These are phyloP conservation scores for Euleptes europaea DNA, from an alignment of 2,113 vertebrate species.

Conservation along the genomic window DNA sequence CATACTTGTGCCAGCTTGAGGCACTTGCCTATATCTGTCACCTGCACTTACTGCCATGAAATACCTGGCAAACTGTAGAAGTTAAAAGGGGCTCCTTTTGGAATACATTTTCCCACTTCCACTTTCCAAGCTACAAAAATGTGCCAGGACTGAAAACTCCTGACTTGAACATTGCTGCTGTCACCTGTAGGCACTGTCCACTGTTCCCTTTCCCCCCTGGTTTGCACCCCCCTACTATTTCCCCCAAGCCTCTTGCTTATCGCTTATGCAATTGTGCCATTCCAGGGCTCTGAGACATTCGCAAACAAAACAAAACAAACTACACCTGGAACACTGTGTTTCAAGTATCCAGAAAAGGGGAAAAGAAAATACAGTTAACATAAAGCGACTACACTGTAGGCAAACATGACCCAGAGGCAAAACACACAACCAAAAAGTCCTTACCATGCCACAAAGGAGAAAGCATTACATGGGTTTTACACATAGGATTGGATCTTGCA, in stretches of 20 bases:
- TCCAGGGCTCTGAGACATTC: too few species aligned
- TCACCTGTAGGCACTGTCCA: neutral
- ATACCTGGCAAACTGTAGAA: neutral
- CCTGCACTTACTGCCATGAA: neutral
- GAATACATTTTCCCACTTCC: neutral
- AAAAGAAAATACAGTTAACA: too few species aligned
- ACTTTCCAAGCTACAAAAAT: neutral
- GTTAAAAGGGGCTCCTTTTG: neutral
- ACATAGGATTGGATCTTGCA: neutral
- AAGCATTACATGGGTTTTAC: neutral
- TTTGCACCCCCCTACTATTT: neutral
- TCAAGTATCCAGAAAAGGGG: too few species aligned
- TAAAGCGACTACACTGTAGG: neutral
- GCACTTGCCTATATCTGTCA: neutral
- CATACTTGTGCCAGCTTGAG: neutral
- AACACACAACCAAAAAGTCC: neutral
- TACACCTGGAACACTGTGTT: too few species aligned
- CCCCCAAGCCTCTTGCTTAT: neutral
- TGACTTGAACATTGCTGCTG: neutral
- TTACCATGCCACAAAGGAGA: neutral
- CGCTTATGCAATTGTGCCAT: too few species aligned
- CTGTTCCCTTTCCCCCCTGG: neutral
- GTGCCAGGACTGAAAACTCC: neutral
- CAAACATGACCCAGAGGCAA: neutral
- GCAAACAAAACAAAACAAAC: too few species aligned